phyloP scores from a whole-genome alignment of 2,113 vertebrate genomes.

The Coregonus clupeaformis region DNA sequence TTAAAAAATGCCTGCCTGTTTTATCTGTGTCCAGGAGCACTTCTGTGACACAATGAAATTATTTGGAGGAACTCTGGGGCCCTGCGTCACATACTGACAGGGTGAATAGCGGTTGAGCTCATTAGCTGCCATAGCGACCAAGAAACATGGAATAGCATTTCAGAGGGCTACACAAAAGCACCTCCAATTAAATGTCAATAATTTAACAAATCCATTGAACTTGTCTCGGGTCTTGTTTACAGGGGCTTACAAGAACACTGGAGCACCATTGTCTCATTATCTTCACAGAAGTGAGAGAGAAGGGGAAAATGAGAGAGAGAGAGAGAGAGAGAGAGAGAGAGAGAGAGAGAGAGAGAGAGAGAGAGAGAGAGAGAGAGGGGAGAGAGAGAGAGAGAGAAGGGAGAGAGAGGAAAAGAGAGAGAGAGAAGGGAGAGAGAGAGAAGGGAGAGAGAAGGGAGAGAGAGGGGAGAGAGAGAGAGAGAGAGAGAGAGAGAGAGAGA shows the following conservation, averaged over 20 bases:
- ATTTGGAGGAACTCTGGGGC: slow-evolving; percentile 21
- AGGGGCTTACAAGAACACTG: slow-evolving; percentile 41
- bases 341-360: background rate
- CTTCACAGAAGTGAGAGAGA: background rate
- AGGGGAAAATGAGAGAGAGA: background rate
- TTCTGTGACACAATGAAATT: slow-evolving; percentile 41
- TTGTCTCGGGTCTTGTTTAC: slow-evolving; percentile 17
- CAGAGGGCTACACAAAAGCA: slow-evolving; percentile 35
- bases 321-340: background rate
- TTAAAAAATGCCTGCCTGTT: slow-evolving; percentile 15
- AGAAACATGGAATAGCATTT: slow-evolving; percentile 28
- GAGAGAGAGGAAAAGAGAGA: background rate
- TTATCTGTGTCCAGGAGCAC: slow-evolving; percentile 34
- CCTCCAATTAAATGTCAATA: slow-evolving; percentile 58
- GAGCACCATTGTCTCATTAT: slow-evolving; percentile 51
- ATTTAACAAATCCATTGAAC: slow-evolving; percentile 53
- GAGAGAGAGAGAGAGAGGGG: background rate
- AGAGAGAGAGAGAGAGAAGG: background rate
- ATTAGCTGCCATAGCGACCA: slow-evolving; percentile 44
- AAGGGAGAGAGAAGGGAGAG: background rate
- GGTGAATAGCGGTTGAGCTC: slow-evolving; percentile 35
- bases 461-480: background rate
- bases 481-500: background rate
- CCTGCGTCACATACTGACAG: slow-evolving; percentile 18
- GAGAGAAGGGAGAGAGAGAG: too few relatives aligned